Conservation (phyloP, 2,797 vertebrate species). For the Amniataba percoides region DNA sequence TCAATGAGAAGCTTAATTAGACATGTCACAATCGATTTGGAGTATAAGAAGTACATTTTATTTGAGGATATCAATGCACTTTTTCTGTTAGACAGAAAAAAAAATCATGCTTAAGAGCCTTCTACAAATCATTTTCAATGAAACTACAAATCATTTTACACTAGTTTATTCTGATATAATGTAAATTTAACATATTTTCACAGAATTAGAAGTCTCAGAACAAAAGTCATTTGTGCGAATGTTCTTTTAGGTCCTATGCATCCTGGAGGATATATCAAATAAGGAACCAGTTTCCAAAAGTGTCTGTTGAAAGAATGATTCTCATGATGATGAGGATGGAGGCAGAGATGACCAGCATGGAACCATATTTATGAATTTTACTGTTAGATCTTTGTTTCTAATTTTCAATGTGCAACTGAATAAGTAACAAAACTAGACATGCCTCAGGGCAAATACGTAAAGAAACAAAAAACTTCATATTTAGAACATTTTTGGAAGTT, state of each 20-base stretch:
- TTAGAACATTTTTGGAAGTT: background rate
- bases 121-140: background rate
- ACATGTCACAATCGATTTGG: slow-evolving; percentile 40
- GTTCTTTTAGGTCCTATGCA: background rate
- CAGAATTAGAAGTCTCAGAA: background rate
- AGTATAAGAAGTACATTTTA: slow-evolving; percentile 3
- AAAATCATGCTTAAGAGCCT: background rate
- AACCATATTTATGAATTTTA: background rate
- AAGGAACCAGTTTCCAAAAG: background rate
- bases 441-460: background rate
- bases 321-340: background rate
- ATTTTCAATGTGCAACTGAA: background rate
- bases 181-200: background rate
- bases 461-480: background rate
- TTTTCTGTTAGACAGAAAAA: slow-evolving; percentile 7
- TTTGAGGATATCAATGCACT: slow-evolving; percentile 7
- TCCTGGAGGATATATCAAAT: background rate
- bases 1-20: slow-evolving; percentile 26
- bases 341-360: background rate
- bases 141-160: background rate
- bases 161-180: background rate
- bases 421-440: background rate
- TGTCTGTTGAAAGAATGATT: background rate
- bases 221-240: background rate
- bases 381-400: background rate